Base-by-base conservation (phyloP, 2,797 vertebrate species). In the Microchirus variegatus region DNA sequence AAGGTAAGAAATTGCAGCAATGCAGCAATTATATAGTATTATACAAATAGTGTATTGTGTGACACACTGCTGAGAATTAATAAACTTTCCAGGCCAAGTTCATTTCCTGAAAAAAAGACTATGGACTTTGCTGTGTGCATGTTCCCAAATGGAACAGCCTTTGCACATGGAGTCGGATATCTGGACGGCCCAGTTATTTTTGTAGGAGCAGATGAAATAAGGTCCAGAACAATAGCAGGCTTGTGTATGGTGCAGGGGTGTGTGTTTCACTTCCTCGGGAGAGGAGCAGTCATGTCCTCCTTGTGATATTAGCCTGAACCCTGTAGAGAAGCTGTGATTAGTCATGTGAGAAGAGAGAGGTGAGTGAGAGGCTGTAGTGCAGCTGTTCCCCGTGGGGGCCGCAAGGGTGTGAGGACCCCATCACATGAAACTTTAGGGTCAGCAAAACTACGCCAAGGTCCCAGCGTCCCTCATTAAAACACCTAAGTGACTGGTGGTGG, bases 1-100 rank as follows among this genome's bases (percentile, higher is more conserved):
- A 91, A 97, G 97, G 97, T 99, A 94, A 94, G 83, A 11, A 19
- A 16, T 16, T 3, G 35, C 22, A 22, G 22, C 22, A 22, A 22
- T 22, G 22, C 22, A 22, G 22, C 22, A 22, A 22, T 22, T 3
- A 22, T 22, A 22, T 22, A 3, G 5, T 2, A 22, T 22, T 22
- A 22, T 22, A 22, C 22, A 22, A 22, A 22, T 22, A 22, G 22
- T 3, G 22, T 22, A 22, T 22, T 60, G n/a, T 40, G 9, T 61
- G 41, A 63, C 16, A 63, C 57, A 10, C 0, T 46, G 15, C 47
- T 47, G 16, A 52, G 13, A 35, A 68, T 62, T 69, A 50, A 53
- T 50, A 46, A 55, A 51, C 41, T 69, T 68, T 71, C 36, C 22
- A 70, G 50, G 49, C 59, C 56, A 63, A 81, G 42, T 74, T 18